Conservation (phyloP, 2,888 invertebrate species). For the Creontiades dilutus region DNA sequence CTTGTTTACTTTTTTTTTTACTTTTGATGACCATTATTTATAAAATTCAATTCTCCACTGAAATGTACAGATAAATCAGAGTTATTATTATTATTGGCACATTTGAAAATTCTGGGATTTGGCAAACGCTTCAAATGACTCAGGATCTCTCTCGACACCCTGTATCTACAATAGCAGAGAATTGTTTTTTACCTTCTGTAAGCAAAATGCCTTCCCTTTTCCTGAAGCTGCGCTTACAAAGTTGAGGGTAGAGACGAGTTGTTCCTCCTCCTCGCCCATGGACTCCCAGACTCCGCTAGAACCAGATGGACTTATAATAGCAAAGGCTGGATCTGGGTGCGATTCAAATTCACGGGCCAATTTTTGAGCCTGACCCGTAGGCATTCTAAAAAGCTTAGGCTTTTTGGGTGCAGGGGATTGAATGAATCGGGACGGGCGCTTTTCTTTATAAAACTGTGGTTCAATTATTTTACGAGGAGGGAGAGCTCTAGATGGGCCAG, state of each 20-base stretch:
- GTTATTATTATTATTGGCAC: neutral
- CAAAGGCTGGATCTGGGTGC: neutral
- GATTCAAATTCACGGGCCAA: neutral
- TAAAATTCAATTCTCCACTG: neutral
- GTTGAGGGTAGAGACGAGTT: neutral
- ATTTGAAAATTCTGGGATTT: neutral
- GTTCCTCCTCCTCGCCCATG: neutral
- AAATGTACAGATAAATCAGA: neutral
- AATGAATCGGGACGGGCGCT: neutral
- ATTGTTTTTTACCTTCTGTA: neutral
- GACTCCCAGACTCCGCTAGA: neutral
- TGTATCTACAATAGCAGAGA: neutral
- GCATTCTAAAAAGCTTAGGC: constrained; percentile 17
- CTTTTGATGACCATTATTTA: no score
- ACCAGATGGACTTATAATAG: neutral
- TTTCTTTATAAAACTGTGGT: neutral
- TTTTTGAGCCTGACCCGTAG: constrained; percentile 9
- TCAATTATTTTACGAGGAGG: neutral
- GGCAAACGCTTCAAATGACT: neutral
- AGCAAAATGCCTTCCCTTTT: neutral
- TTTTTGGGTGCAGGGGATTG: neutral
- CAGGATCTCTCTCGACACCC: neutral
- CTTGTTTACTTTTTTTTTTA: no score
- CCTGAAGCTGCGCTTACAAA: neutral
- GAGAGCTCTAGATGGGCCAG: neutral